Percentiles rank a stretch among this genome's conserved stretches.
Conservation (phyloP, 2,113 vertebrate genomes). For the Pholis gunnellus region DNA sequence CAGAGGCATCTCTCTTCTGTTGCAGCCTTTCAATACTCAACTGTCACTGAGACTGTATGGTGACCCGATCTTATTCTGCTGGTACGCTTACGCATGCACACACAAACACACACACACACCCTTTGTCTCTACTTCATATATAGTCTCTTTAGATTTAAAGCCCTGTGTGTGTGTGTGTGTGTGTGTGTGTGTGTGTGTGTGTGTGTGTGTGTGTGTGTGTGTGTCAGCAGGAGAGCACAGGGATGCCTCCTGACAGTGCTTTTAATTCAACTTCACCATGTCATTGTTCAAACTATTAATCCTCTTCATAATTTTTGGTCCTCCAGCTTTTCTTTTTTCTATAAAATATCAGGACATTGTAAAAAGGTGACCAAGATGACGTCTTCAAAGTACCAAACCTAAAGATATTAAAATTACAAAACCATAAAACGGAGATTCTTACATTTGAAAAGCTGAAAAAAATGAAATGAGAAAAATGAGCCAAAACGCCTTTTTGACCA, state of each 20-base stretch:
- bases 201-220: slow-evolving; percentile 35
- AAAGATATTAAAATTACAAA: background rate
- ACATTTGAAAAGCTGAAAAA: too few species aligned
- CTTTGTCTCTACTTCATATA: slow-evolving; percentile 52
- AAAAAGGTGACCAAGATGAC: background rate
- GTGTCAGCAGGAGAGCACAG: slow-evolving; percentile 19
- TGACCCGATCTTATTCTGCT: slow-evolving; percentile 84
- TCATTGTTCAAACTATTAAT: slow-evolving; percentile 40
- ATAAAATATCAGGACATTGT: background rate
- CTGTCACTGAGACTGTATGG: slow-evolving; percentile 82
- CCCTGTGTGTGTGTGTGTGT: slow-evolving; percentile 35
- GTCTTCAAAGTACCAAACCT: background rate
- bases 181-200: slow-evolving; percentile 34
- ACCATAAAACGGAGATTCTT: background rate
- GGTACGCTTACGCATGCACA: slow-evolving; percentile 38
- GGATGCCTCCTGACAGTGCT: slow-evolving; percentile 23
- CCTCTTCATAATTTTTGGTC: background rate
- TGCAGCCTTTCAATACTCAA: slow-evolving; percentile 80
- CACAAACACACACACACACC: slow-evolving; percentile 60
- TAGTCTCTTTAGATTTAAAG: slow-evolving; percentile 52
- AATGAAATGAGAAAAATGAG: too few species aligned
- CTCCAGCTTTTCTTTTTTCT: background rate
- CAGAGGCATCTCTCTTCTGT: slow-evolving; percentile 74
- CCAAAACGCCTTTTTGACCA: background rate
- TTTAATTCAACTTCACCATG: slow-evolving; percentile 56